A percentile compares a stretch with the other conserved stretches of the same genome.
Evolutionary conservation across 2,888 invertebrate genomes (phyloP).

Genomic region (Arctia plantaginis): DNA sequence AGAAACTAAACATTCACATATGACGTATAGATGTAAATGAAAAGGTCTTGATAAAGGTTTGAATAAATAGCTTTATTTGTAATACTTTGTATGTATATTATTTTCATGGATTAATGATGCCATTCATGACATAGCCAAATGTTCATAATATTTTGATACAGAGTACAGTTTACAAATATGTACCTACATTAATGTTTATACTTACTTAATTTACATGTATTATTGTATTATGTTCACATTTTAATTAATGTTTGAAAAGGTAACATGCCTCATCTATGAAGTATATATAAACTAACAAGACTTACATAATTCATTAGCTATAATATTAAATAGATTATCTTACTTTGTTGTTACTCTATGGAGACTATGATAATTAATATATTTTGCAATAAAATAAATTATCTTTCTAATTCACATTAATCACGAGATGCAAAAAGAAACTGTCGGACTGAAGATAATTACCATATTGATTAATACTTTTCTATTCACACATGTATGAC

Average conservation of each 20-base stretch:
- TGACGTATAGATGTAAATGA: no score
- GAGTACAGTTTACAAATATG: constrained; percentile 31
- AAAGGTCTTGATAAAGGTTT: constrained; percentile 10
- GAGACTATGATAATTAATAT: constrained; percentile 32
- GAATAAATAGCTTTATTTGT: constrained; percentile 43
- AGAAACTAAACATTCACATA: no score
- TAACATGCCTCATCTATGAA: constrained; percentile 28
- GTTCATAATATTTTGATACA: constrained; percentile 31
- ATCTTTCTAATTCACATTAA: constrained; percentile 51
- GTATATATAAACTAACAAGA: constrained; percentile 31
- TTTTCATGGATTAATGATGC: constrained; percentile 39
- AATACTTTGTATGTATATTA: constrained; percentile 40
- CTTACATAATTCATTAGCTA: constrained; percentile 31
- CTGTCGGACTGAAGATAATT: neutral
- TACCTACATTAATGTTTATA: constrained; percentile 25
- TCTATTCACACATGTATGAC: no score
- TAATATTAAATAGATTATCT: constrained; percentile 28
- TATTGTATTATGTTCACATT: constrained; percentile 7
- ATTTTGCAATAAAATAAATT: constrained; percentile 29
- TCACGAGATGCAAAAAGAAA: constrained; percentile 10
- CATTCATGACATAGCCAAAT: constrained; percentile 34
- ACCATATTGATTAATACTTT: no score
- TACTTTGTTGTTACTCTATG: constrained; percentile 34
- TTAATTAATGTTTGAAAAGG: constrained; percentile 11
- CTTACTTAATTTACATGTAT: constrained; percentile 24